phyloP scores from a whole-genome alignment of 2,888 invertebrate species.

The Holacanthella duospinosa region DNA sequence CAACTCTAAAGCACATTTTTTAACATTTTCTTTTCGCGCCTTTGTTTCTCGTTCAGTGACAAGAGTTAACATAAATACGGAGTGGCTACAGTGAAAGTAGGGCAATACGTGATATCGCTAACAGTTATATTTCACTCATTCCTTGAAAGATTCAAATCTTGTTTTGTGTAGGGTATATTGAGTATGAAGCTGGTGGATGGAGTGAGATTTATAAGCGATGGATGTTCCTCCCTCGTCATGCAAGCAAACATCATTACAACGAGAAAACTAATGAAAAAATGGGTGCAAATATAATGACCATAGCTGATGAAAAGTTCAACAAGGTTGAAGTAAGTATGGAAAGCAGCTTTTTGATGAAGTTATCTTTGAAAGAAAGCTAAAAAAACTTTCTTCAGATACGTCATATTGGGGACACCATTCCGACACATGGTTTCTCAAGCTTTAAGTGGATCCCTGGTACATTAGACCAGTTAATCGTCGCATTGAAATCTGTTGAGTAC shows the following conservation, averaged over 20 bases:
- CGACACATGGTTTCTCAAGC: constrained; percentile 83
- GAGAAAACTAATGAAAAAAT: constrained; percentile 78
- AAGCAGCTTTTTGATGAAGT: no score
- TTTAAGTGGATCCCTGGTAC: constrained; percentile 93
- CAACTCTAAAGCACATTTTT: no score
- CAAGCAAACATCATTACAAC: constrained; percentile 73
- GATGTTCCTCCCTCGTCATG: constrained; percentile 87
- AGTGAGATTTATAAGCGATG: constrained; percentile 70
- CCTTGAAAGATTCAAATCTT: no score
- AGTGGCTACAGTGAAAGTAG: no score
- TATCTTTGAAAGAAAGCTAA: no score
- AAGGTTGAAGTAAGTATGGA: constrained; percentile 54
- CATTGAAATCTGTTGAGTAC: constrained; percentile 86
- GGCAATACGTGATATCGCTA: no score
- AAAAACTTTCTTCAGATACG: constrained; percentile 18
- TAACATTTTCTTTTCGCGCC: no score
- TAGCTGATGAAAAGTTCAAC: constrained; percentile 63
- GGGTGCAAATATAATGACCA: constrained; percentile 77
- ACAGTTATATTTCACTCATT: no score
- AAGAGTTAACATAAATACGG: no score
- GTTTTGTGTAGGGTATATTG: constrained; percentile 80
- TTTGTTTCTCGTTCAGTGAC: no score
- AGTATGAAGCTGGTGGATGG: constrained; percentile 90
- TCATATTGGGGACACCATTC: constrained; percentile 50
- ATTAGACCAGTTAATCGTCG: constrained; percentile 74